Percentiles rank a stretch among this genome's conserved stretches.
phyloP scores from a whole-genome alignment of 2,888 invertebrate genomes.

The Trichacis sp. region DNA sequence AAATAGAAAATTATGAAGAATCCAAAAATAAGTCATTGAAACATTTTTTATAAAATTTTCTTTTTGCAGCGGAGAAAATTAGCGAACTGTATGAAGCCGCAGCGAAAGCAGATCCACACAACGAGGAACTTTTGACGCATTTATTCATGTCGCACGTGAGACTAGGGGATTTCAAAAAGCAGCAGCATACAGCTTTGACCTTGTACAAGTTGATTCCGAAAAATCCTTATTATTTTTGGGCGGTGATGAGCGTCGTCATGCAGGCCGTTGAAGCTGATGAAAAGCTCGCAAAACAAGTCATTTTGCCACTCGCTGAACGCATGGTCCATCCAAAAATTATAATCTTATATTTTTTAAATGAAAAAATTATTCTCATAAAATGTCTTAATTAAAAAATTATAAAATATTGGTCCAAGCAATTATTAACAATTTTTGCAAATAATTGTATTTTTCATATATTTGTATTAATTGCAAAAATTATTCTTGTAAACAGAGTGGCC shows the following conservation, averaged over 20 bases:
- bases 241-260: constrained; percentile 95
- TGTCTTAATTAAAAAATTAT: no score
- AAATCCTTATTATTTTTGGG: constrained; percentile 98
- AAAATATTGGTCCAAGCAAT: no score
- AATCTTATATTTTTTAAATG: no score
- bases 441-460: no score
- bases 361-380: no score
- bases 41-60: background rate
- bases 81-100: constrained; percentile 92
- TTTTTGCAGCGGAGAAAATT: constrained; percentile 83
- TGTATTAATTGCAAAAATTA: no score
- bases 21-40: background rate
- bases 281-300: constrained; percentile 74
- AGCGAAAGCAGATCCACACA: constrained; percentile 84
- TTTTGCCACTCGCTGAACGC: constrained; percentile 89
- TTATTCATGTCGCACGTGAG: constrained; percentile 97
- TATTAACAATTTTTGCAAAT: no score
- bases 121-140: constrained; percentile 93
- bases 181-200: constrained; percentile 89
- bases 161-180: constrained; percentile 88
- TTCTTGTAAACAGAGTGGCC: no score
- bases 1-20: background rate
- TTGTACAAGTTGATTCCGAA: constrained; percentile 93
- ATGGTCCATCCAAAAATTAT: no score
- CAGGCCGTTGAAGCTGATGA: constrained; percentile 76